Evolutionary conservation across 2,797 vertebrate species (phyloP).

Genomic region (Pangasius mekongensis): DNA sequence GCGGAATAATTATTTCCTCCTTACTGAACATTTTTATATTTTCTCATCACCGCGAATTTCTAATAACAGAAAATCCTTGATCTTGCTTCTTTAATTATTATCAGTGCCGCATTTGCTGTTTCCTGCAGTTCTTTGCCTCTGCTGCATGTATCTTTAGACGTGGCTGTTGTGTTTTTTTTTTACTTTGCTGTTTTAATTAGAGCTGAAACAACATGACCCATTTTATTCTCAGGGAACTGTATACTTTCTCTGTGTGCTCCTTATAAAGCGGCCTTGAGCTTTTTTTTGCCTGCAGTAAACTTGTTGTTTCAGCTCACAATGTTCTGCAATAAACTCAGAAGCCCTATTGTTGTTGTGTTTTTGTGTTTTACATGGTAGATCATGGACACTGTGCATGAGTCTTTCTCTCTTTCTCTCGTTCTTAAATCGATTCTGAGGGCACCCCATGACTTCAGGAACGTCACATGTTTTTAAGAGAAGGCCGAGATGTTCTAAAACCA

Average conservation of each 20-base stretch:
- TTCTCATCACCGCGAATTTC: slow-evolving; percentile 65
- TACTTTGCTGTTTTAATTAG: slow-evolving; percentile 71
- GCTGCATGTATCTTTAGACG: slow-evolving; percentile 48
- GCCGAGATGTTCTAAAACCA: neutral
- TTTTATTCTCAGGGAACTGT: slow-evolving; percentile 75
- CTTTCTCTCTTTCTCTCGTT: neutral
- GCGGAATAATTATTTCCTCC: slow-evolving; percentile 53
- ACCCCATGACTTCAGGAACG: neutral
- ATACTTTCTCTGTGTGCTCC: slow-evolving; percentile 68
- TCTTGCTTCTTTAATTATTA: slow-evolving; percentile 72
- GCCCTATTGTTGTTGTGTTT: neutral
- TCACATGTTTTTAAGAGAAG: neutral
- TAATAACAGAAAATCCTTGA: slow-evolving; percentile 71
- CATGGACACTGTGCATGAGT: neutral
- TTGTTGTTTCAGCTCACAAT: slow-evolving; percentile 5
- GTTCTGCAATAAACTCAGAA: neutral
- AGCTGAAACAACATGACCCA: slow-evolving; percentile 81
- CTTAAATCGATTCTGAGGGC: neutral
- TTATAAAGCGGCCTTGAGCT: slow-evolving; percentile 77
- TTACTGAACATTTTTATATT: slow-evolving; percentile 29
- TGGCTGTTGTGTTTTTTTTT: slow-evolving; percentile 66
- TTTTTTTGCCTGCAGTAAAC: slow-evolving; percentile 55
- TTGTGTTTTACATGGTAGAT: neutral
- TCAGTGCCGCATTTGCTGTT: slow-evolving; percentile 30
- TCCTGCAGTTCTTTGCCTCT: slow-evolving; percentile 30